A percentile compares a stretch with the other conserved stretches of the same genome.
These are phyloP conservation scores for Siphonodentalium dalli DNA, from an alignment of 2,888 invertebrate genomes.

Conservation along the genomic window DNA sequence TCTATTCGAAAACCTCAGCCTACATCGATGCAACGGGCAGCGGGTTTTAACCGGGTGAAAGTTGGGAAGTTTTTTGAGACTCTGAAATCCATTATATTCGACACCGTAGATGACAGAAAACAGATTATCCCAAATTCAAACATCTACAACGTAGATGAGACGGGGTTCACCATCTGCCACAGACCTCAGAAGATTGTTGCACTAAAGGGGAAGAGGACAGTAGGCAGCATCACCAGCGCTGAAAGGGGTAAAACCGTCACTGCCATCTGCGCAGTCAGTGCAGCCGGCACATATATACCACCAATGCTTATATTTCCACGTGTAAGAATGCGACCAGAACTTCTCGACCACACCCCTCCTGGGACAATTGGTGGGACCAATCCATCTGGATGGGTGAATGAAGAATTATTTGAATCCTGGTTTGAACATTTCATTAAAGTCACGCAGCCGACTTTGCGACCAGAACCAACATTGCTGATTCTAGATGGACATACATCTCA, in stretches of 20 bases:
- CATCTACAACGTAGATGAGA: conserved; percentile 14
- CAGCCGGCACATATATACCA: conserved; percentile 31
- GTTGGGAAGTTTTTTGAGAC: conserved; percentile 4
- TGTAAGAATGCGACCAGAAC: conserved; percentile 43
- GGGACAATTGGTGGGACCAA: conserved; percentile 45
- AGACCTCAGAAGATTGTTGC: conserved; percentile 11
- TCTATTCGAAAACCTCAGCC: background rate
- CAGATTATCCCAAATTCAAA: background rate
- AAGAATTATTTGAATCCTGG: conserved; percentile 41
- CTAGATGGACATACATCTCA: conserved; percentile 59
- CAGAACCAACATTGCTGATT: conserved; percentile 50
- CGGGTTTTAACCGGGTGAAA: conserved; percentile 7
- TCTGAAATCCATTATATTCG: conserved; percentile 1
- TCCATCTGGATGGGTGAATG: conserved; percentile 50
- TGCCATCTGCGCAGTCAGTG: conserved; percentile 31
- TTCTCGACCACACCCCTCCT: conserved; percentile 49
- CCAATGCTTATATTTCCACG: conserved; percentile 47
- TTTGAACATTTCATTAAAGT: conserved; percentile 59
- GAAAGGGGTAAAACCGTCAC: conserved; percentile 24
- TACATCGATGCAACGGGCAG: background rate
- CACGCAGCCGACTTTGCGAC: conserved; percentile 35
- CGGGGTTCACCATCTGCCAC: conserved; percentile 9
- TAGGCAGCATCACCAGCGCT: conserved; percentile 14
- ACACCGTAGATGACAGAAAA: no score
- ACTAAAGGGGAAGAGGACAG: background rate